Evolutionary conservation across 2,113 vertebrate genomes (phyloP), one percentile per base, ranked within the genome.

Genomic region (Lonchura striata): DNA sequence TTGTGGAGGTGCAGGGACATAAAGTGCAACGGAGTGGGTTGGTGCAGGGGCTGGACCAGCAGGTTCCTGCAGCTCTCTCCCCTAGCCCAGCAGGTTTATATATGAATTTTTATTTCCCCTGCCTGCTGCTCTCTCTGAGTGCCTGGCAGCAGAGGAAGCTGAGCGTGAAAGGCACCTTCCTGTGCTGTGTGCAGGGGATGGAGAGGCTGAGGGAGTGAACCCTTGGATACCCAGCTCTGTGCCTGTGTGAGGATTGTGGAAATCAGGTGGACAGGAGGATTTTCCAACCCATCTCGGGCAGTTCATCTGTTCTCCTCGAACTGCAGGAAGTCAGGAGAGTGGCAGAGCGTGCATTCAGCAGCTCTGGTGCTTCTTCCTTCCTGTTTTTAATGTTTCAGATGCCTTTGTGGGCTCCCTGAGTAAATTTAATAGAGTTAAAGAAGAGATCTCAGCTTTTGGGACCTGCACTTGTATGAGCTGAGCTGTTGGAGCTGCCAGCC

Each of bases 171-270:
- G 41, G 54, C 72, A 65, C 69, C 52, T 87, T 84, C 10, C 28
- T 53, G 50, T 1, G 1, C 59, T 20, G 46, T 68, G 74, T 20
- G 42, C 52, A 35, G 82, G 49, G 49, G 3, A 21, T 42, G 83
- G 23, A 30, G 71, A 28, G 52, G 56, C n/a, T 27, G 35, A 64
- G 76, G 61, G 9, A 5, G 15, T 10, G 27, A 19, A 19, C 50
- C 37, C 13, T 4, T 37, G 53, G 35, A 1, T 18, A 1, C 39
- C 63, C 1, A 1, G 3, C 53, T 30, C 19, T 11, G 15, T 49
- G 44, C 35, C 53, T 47, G n/a, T 21, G 80, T 28, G 31, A 47
- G 23, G 28, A 20, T 1, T 15, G 49, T 22, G 56, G 46, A 19
- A 84, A 61, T 53, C 1, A 2, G 54, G 50, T 63, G 63, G 39